A percentile compares a stretch with the other conserved stretches of the same genome.
Conservation (phyloP, 2,888 invertebrate genomes). For the Drosophila atripex region DNA sequence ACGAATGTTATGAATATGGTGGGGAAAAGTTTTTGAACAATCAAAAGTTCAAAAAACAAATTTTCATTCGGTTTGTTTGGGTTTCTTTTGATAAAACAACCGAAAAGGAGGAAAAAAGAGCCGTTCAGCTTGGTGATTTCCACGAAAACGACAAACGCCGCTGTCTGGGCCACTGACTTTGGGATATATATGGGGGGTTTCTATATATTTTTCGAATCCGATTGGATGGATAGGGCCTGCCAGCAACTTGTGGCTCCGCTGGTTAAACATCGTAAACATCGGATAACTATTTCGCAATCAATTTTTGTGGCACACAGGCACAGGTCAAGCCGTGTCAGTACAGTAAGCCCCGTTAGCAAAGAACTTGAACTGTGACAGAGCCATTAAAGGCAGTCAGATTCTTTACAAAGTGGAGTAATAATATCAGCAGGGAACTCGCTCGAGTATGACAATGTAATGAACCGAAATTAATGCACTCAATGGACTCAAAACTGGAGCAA, state of each 20-base stretch:
- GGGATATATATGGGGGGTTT: conserved; percentile 6
- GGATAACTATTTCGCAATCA: conserved; percentile 71
- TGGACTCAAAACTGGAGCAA: conserved; percentile 67
- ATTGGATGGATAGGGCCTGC: conserved; percentile 26
- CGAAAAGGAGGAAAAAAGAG: conserved; percentile 33
- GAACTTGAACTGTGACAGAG: conserved; percentile 64
- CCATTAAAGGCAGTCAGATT: conserved; percentile 61
- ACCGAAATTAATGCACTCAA: conserved; percentile 74
- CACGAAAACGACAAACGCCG: conserved; percentile 73
- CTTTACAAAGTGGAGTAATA: conserved; percentile 25
- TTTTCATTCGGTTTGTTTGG: conserved; percentile 66
- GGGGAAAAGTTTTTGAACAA: conserved; percentile 65
- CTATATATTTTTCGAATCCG: conserved; percentile 14
- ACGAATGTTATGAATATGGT: conserved; percentile 27
- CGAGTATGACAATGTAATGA: conserved; percentile 79
- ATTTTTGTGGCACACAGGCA: conserved; percentile 51
- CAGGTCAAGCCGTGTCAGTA: conserved; percentile 64
- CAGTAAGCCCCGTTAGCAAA: conserved; percentile 54
- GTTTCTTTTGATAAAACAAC: conserved; percentile 51
- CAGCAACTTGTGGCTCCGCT: conserved; percentile 56
- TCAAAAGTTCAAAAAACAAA: conserved; percentile 60
- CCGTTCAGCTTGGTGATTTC: conserved; percentile 77
- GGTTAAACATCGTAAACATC: conserved; percentile 68
- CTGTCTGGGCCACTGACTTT: conserved; percentile 58
- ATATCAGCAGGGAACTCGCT: conserved; percentile 55